Base-by-base conservation (phyloP, 2,797 vertebrate species). In the Gymnothorax reevesii region DNA sequence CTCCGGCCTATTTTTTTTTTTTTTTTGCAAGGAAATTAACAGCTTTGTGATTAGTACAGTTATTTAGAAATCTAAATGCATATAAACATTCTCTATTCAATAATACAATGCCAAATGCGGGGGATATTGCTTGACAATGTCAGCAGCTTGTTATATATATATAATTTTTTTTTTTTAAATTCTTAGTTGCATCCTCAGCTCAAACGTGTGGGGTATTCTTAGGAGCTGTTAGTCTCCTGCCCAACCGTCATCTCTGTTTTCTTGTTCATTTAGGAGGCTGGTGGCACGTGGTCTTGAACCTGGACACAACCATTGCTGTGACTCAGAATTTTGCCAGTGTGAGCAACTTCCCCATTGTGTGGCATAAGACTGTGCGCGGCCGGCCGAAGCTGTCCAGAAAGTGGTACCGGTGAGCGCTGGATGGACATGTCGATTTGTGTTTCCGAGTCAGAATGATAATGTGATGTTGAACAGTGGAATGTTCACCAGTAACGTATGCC, bases 211-310 rank as follows among this genome's bases (percentile, higher is more conserved):
- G 33, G 57, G 82, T 59, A 59, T 59, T 33, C 69, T 54, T 83
- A 15, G 22, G 64, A 17, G 9, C 33, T 25, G 55, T 60, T 57
- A 2, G 3, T 75, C 0, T 49, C 7, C n/a, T 22, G 25, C 84
- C 59, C 8, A 85, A 69, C 89, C 85, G 87, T 71, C 90, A 69
- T 2, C 27, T 57, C 15, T 5, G 7, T 9, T 87, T 73, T 7
- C 69, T 83, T 83, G 75, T 49, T 27, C 4, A 1, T 85, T 27
- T 86, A 99, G 98, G 98, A 84, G 98, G 98, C 10, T 99, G 98
- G 98, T 99, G 98, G 98, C 98, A 99, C 0, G 98, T 99, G 0
- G 98, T 99, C 54, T 97, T 99, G 88, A 99, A 99, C 87, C 90
- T 99, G 57, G 98, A 99, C 93, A 98, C 96, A 0, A 97, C 98